These are phyloP conservation scores for Graphium colonna DNA, from an alignment of 2,888 invertebrate genomes.

Conservation along the genomic window DNA sequence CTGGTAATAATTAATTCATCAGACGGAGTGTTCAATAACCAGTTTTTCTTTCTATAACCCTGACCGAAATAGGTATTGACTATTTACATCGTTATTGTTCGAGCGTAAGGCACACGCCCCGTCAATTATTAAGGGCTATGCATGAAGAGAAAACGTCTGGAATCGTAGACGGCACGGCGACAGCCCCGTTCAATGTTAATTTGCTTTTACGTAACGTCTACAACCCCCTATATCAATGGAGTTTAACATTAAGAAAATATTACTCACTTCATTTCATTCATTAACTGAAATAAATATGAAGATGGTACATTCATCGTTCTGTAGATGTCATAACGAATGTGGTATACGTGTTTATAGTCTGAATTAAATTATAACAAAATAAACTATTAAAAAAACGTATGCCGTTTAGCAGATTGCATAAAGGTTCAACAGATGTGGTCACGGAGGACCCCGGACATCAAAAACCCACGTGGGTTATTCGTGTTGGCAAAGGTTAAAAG, in stretches of 20 bases:
- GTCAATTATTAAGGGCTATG: not conserved
- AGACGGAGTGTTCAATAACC: not conserved
- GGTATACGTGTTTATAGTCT: too few species aligned
- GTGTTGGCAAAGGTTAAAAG: too few species aligned
- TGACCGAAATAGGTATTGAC: not conserved
- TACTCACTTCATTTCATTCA: not conserved
- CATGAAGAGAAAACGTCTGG: slow-evolving; percentile 2
- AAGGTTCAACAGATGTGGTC: too few species aligned
- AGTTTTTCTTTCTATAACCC: not conserved
- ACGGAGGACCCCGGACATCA: too few species aligned
- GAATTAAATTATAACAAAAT: too few species aligned
- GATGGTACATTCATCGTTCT: not conserved
- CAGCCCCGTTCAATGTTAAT: slow-evolving; percentile 4
- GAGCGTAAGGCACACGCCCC: not conserved
- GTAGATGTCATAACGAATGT: not conserved
- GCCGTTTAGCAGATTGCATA: too few species aligned
- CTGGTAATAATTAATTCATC: not conserved
- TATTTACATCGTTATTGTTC: not conserved
- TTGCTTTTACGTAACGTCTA: slow-evolving; percentile 15
- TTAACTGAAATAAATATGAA: not conserved
- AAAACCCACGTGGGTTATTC: too few species aligned
- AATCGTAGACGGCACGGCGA: slow-evolving; percentile 11
- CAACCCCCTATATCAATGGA: too few species aligned
- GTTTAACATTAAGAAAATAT: too few species aligned
- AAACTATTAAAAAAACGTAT: too few species aligned